phyloP scores from a whole-genome alignment of 2,797 vertebrate species.

The Cichlasoma orientale region DNA sequence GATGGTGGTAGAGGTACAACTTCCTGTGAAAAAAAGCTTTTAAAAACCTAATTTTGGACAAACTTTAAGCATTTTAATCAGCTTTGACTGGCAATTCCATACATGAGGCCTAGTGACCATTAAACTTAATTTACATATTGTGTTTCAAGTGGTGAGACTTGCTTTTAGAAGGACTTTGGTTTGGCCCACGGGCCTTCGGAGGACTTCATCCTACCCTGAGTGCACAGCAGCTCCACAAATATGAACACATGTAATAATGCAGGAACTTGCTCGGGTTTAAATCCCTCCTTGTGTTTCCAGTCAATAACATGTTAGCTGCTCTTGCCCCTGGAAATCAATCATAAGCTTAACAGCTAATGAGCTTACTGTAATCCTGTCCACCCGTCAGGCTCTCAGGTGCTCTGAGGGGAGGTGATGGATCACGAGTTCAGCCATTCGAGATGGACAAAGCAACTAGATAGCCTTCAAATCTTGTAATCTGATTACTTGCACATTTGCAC shows the following conservation, averaged over 20 bases:
- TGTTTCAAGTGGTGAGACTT: not conserved
- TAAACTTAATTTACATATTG: not conserved
- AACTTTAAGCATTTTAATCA: not conserved
- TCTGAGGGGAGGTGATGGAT: not conserved
- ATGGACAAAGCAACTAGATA: not conserved
- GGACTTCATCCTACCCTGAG: fast-evolving
- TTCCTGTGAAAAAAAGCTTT: not conserved
- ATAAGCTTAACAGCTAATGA: not conserved
- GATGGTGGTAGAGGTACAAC: not conserved
- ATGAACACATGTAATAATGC: not conserved
- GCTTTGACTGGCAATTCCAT: not conserved
- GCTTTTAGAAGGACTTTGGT: not conserved
- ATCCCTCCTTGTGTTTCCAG: fast-evolving
- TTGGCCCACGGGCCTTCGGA: not conserved
- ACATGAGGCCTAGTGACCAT: too few relatives aligned
- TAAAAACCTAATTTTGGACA: not conserved
- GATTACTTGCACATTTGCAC: not conserved
- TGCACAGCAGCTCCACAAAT: not conserved
- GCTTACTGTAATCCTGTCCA: not conserved
- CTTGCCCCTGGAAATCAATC: not conserved
- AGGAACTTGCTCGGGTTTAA: not conserved
- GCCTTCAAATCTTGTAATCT: not conserved
- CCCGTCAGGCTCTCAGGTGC: not conserved
- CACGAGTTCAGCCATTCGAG: fast-evolving
- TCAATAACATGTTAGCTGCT: not conserved